Evolutionary conservation across 2,113 vertebrate species (phyloP).

Genomic region (Upupa epops): DNA sequence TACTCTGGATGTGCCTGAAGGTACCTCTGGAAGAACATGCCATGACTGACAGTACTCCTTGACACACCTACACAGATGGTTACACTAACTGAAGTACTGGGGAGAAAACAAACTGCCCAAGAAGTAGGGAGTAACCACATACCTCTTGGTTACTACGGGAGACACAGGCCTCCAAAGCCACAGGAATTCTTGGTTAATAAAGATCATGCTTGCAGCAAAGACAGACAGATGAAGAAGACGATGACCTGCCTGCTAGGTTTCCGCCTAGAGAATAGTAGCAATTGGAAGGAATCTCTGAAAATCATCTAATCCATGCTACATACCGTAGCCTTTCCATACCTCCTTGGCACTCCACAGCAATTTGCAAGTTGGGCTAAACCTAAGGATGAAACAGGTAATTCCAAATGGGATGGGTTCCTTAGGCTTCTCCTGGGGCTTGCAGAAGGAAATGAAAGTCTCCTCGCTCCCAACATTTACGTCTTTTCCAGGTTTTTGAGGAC

Average conservation of each 20-base stretch:
- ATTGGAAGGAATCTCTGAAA: too few relatives aligned
- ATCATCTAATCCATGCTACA: background rate
- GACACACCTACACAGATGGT: too few relatives aligned
- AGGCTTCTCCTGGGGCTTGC: background rate
- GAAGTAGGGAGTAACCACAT: background rate
- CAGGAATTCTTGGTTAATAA: rapidly evolving
- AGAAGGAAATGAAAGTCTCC: background rate
- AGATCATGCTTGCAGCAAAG: background rate
- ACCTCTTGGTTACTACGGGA: background rate
- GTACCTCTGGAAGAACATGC: background rate
- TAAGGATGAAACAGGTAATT: background rate
- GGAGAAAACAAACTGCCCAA: background rate
- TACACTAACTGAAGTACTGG: too few relatives aligned
- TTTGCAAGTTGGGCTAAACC: background rate
- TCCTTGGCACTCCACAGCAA: background rate
- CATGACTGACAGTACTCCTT: too few relatives aligned
- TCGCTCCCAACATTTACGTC: background rate
- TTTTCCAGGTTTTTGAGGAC: background rate
- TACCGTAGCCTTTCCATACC: background rate
- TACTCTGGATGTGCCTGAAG: background rate
- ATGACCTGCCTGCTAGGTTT: background rate
- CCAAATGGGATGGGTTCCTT: background rate
- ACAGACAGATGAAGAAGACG: background rate
- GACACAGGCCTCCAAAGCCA: background rate
- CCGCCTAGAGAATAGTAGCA: too few relatives aligned